phyloP scores from a whole-genome alignment of 2,797 vertebrate genomes.

The Loriculus beryllinus region DNA sequence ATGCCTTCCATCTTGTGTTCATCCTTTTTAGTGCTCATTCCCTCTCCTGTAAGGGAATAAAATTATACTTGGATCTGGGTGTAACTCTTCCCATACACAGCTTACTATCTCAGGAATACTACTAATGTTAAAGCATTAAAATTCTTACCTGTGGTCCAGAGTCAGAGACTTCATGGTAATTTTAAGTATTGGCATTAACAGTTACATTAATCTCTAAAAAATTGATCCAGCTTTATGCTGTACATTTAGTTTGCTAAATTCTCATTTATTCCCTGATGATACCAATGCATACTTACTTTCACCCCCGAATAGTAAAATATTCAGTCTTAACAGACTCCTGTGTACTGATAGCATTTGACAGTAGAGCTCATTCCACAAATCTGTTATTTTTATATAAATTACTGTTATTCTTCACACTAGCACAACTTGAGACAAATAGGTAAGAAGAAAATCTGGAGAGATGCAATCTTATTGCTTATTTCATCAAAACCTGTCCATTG shows the following conservation, averaged over 20 bases:
- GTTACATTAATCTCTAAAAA: not conserved
- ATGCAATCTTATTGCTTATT: accelerated
- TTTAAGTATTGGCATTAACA: not conserved
- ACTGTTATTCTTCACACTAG: not conserved
- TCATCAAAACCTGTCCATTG: accelerated
- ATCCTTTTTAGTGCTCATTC: not conserved
- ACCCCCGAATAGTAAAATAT: accelerated
- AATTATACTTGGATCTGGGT: not conserved
- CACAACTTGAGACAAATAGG: accelerated
- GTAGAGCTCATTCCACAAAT: not conserved
- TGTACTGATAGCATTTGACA: not conserved
- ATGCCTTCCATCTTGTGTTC: not conserved
- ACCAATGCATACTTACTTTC: not conserved
- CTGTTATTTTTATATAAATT: not conserved
- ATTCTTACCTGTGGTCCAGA: not conserved
- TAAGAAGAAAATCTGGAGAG: not conserved
- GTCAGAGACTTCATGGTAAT: not conserved
- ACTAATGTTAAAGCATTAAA: not conserved
- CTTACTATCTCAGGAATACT: not conserved
- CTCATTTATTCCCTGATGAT: not conserved
- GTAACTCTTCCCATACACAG: not conserved
- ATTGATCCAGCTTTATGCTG: not conserved
- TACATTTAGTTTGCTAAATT: not conserved
- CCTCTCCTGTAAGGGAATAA: not conserved
- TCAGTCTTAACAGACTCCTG: not conserved